These are phyloP conservation scores for Cataglyphis albicans DNA, from an alignment of 2,888 invertebrate genomes.

Conservation along the genomic window DNA sequence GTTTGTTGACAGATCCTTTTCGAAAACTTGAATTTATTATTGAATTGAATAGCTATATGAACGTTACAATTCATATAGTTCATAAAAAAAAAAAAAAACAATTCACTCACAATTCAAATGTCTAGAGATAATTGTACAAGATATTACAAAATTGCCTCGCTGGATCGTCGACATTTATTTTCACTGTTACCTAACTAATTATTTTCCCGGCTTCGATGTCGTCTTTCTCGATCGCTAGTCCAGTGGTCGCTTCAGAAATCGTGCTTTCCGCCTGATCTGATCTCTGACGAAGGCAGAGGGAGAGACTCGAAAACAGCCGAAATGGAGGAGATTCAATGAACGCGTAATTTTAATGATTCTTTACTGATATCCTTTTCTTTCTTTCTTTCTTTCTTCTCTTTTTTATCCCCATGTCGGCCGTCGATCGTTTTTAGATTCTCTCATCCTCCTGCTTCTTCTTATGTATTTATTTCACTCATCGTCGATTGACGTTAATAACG, in stretches of 20 bases:
- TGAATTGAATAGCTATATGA: too few relatives aligned
- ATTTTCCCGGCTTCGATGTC: constrained; percentile 12
- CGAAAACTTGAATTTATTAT: not conserved
- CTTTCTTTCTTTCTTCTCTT: constrained; percentile 47
- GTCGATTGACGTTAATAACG: constrained; percentile 63
- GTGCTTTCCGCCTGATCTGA: constrained; percentile 68
- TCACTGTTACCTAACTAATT: not conserved
- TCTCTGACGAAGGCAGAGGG: constrained; percentile 63
- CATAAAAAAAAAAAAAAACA: not conserved
- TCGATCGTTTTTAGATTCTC: constrained; percentile 50
- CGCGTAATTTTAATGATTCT: constrained; percentile 27
- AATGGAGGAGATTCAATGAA: constrained; percentile 21
- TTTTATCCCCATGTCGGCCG: constrained; percentile 44
- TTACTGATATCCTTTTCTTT: constrained; percentile 13
- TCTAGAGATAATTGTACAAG: constrained; percentile 1
- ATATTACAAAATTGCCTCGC: constrained; percentile 1
- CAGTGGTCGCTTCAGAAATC: constrained; percentile 58
- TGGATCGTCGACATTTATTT: constrained; percentile 20
- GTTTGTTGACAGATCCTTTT: constrained; percentile 2
- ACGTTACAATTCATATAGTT: not conserved
- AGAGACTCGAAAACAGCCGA: constrained; percentile 54
- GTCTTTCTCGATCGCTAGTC: constrained; percentile 45
- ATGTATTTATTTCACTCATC: constrained; percentile 60
- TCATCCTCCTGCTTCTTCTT: constrained; percentile 54
- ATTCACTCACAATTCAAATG: not conserved